Evolutionary conservation across 2,888 invertebrate species (phyloP), one percentile per base, ranked within the genome.

Genomic region (Cyclophora punctaria): DNA sequence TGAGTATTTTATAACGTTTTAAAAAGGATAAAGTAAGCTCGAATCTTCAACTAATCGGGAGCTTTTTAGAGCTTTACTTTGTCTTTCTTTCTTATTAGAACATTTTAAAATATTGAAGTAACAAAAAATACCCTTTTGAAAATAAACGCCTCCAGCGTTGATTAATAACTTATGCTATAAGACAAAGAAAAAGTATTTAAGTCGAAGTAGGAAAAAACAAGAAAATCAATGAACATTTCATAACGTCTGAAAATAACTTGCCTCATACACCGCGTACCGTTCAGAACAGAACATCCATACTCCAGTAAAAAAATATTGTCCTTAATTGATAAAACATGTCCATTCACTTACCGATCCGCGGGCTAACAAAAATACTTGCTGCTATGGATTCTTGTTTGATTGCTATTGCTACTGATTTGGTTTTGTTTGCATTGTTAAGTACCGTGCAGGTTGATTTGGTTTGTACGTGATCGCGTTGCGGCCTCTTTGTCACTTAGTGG

Each of bases 371-470:
- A 80, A 80, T 75, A 78, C 54, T 52, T 55, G 58, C 50, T 60
- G 61, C 64, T 62, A 64, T 67, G 67, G 64, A 67, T 73, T 71
- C 71, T 64, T 66, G 73, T 74, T 72, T 75, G 77, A 75, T 75
- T 69, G 66, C 70, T 67, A 67, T 59, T 69, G 78, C 79, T 77
- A 79, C 81, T 74, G 80, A 74, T 73, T 64, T 64, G 66, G 66
- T 68, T 77, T 75, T 85, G 76, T 85, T 85, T 84, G 75, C 73
- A 70, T 77, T 78, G 75, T 71, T 80, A 77, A 85, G 85, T 83
- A 79, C 75, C 78, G 73, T 69, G 68, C 69, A 70, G 62, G 66
- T 63, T 69, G 67, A 72, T 73, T 68, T 61, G 63, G 71, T 69
- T 65, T 60, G 73, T 76, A 74, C 78, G 75, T 79, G 77, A 75